Evolutionary conservation across 1,140 invertebrate species (phyloP), one percentile per base, ranked within the genome.

Genomic region (Ctenoplectra terminalis): DNA sequence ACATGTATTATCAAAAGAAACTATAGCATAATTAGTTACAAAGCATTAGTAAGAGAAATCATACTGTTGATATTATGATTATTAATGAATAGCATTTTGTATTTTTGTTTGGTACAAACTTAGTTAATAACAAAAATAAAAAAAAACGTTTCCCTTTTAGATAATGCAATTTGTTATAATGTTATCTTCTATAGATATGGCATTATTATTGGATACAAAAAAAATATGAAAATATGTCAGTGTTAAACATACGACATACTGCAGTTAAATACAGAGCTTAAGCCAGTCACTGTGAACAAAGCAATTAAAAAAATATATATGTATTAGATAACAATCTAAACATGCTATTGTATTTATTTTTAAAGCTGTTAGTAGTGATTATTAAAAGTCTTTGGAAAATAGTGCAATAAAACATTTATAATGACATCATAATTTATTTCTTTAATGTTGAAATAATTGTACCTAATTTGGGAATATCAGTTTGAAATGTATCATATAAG

Each of bases 201-300:
- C 31, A 52, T 29, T 60, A 61, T 40, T 34, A 63, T 29, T 56
- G 29, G 6, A 52, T 56, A 46, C 6, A 40, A 63, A 61, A 63
- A 61, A 60, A 70, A 70, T 63, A n/a, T 50, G 1, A 20, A 71
- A 26, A 37, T 17, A 20, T 48, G 26, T 60, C 23, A 78, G 17
- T 56, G 31, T 86, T 92, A 91, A 77, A 83, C 84, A 75, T 88
- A 90, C 60, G 93, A 92, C 88, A 93, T 91, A 90, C 91, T 93
- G 90, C 92, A 93, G 66, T 92, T 93, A 91, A 94, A 94, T 87
- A 92, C 93, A 80, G 93, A 93, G 77, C 92, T 93, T 90, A 94
- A 92, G 82, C 92, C 91, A 88, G 92, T 91, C 91, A 94, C 93
- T 94, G 93, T 82, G 91, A 94, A 90, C 82, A 92, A 88, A 89